These are phyloP conservation scores for Odontamblyopus lacepedii DNA, from an alignment of 2,797 vertebrate genomes.

Conservation along the genomic window DNA sequence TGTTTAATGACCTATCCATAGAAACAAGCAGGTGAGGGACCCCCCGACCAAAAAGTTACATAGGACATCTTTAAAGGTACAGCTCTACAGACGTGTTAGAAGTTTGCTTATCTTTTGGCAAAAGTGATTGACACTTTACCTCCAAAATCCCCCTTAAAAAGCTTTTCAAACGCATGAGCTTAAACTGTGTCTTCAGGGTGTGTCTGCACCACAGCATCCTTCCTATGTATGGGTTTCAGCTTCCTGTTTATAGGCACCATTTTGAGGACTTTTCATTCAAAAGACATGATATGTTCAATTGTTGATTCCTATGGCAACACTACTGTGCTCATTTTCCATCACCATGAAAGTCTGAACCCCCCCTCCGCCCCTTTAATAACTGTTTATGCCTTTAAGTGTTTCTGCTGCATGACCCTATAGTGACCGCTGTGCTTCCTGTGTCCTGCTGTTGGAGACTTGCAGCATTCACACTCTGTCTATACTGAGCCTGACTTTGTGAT, in stretches of 20 bases:
- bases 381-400: constrained; percentile 40
- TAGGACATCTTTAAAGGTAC: no score
- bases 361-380: background rate
- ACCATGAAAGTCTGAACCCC: background rate
- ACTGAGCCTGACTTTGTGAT: constrained; percentile 16
- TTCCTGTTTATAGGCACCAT: background rate
- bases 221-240: background rate
- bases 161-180: background rate
- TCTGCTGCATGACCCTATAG: constrained; percentile 48
- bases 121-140: background rate
- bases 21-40: no score
- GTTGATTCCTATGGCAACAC: background rate
- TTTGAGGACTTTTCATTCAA: background rate
- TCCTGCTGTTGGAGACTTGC: constrained; percentile 59
- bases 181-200: background rate
- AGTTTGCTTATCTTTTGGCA: no score
- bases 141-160: background rate
- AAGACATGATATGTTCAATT: background rate
- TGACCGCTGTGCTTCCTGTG: constrained; percentile 51
- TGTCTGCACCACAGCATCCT: background rate
- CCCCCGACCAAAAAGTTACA: no score
- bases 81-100: no score
- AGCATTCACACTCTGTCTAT: constrained; percentile 39
- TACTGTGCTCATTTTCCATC: background rate
- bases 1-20: no score